Conservation (phyloP, 2,888 invertebrate genomes). For the Euplagia quadripunctaria region DNA sequence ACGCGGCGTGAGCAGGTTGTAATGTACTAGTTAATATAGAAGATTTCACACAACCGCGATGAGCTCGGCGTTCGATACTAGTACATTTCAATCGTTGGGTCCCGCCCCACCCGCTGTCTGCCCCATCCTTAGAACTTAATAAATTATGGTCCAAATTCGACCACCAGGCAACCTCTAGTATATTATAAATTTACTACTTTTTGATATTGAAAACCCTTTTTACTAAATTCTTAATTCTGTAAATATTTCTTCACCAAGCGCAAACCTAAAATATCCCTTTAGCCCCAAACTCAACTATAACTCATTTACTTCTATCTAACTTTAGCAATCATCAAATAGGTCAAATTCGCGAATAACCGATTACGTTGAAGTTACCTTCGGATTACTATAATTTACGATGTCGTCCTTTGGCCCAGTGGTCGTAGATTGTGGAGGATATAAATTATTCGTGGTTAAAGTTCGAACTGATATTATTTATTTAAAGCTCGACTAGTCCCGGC, state of each 20-base stretch:
- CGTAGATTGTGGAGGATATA: constrained; percentile 52
- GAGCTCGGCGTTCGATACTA: too few relatives aligned
- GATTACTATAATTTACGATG: constrained; percentile 51
- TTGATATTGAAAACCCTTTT: too few relatives aligned
- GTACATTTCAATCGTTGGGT: too few relatives aligned
- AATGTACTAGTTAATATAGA: too few relatives aligned
- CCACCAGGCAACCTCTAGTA: too few relatives aligned
- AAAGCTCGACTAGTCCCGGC: constrained; percentile 35
- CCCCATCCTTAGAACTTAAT: too few relatives aligned
- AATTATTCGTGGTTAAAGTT: constrained; percentile 57
- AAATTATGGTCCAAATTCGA: too few relatives aligned
- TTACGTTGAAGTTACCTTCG: constrained; percentile 36
- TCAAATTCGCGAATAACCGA: constrained; percentile 36
- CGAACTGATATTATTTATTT: constrained; percentile 57
- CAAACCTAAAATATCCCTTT: neutral
- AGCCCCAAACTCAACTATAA: constrained; percentile 10
- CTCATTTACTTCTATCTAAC: constrained; percentile 17
- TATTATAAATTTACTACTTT: too few relatives aligned
- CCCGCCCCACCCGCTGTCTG: too few relatives aligned
- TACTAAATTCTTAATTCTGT: neutral
- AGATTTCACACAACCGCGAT: too few relatives aligned
- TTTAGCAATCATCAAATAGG: constrained; percentile 30
- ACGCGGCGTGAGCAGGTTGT: too few relatives aligned
- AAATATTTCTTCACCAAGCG: neutral
- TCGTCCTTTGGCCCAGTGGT: constrained; percentile 28